Base-by-base conservation (phyloP, 1,140 invertebrate genomes). In the Leptopilina boulardi region DNA sequence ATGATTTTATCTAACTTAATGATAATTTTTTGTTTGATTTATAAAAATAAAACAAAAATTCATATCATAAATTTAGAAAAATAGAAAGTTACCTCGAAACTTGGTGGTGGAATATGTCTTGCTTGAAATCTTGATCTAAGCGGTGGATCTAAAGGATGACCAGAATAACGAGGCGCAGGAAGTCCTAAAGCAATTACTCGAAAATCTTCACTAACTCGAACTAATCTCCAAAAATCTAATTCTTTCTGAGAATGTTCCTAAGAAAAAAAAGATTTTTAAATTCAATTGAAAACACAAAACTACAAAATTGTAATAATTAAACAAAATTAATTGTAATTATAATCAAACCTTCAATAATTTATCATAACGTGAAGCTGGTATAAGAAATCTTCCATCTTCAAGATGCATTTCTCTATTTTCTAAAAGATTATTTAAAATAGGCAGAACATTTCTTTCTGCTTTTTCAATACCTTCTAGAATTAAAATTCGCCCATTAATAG, bases 341-440 rank as follows among this genome's bases (percentile, higher is more conserved):
- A 8, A 34, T 8, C 70, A 41, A 15, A 97, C 97, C 92, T 96
- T 87, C 6, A 98, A 89, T 10, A 99, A 91, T 91, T 97, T 96
- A 87, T 99, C 98, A 88, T 98, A 99, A 91, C 97, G 93, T 2
- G 93, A 89, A 26, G 97, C 94, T 2, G 97, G 94, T 85, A 99
- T 95, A 15, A 99, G 92, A 89, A 99, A 98, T 80, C 98, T 92
- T 0, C 98, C 98, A 93, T 99, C 98, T 92, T 99, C 98, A 56
- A 99, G 91, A 90, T 99, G 97, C 98, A 99, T 99, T 91, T 99
- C 98, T 71, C 98, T 92, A 91, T 99, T 99, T 92, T 99, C 98
- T n/a, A 99, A 90, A 30, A 99, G 93, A 92, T 99, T 99, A 91
- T 99, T 99, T n/a, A 99, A 89, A 47, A 99, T 96, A 54, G 98